Evolutionary conservation across 2,888 invertebrate species (phyloP).

Genomic region (Notocelia uddmanniana): DNA sequence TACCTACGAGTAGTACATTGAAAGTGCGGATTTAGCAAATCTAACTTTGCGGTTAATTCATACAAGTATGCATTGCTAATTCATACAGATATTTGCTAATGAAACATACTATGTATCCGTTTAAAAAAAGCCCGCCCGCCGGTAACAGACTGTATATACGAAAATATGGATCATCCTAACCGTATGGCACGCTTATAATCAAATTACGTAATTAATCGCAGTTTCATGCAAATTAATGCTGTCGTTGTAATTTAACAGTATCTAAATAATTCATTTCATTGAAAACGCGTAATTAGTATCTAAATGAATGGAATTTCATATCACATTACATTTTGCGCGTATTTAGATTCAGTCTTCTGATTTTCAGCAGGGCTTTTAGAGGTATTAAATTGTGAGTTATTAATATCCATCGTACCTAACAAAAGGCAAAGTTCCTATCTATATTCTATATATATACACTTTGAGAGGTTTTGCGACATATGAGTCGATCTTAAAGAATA

Average conservation of each 20-base stretch:
- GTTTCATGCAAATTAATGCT: conserved; percentile 13
- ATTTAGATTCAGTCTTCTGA: neutral
- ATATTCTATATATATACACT: no score
- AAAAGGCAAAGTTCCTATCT: no score
- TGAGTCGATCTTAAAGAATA: no score
- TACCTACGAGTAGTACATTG: no score
- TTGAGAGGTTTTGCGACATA: no score
- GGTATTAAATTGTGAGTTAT: neutral
- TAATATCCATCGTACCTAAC: neutral
- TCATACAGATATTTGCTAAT: no score
- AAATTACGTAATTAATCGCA: neutral
- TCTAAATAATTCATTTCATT: neutral
- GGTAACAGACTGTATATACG: neutral
- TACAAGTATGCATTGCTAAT: no score
- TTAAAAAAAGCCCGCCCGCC: no score
- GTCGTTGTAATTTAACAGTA: conserved; percentile 1
- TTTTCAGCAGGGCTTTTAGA: neutral
- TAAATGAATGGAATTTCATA: neutral
- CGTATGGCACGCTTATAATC: neutral
- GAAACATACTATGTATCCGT: no score
- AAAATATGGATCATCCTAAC: neutral
- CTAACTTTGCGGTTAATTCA: no score
- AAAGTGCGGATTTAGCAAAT: no score
- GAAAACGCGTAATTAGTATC: neutral
- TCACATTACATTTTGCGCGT: neutral